Evolutionary conservation across 2,888 invertebrate genomes (phyloP).

Genomic region (Stegana nigrithorax): DNA sequence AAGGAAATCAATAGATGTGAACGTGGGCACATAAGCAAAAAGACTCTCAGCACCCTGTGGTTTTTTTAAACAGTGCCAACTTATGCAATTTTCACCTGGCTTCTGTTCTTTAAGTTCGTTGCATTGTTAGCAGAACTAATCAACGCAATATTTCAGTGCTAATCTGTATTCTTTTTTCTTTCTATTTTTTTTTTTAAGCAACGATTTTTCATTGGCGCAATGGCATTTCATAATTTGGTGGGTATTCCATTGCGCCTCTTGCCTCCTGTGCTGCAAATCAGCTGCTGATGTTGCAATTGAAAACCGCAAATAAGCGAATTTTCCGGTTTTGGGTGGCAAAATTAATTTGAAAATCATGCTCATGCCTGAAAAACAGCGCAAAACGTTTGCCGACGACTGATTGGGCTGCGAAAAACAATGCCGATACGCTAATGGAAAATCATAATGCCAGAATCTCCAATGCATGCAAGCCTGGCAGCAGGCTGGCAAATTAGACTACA

Average conservation of each 20-base stretch:
- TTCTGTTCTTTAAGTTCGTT: no score
- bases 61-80: no score
- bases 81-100: no score
- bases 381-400: background rate
- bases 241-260: background rate
- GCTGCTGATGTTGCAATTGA: slow-evolving; percentile 6
- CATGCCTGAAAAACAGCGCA: background rate
- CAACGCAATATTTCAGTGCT: no score
- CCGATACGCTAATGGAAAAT: background rate
- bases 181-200: no score
- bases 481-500: no score
- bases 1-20: no score
- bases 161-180: no score
- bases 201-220: background rate
- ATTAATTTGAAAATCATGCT: slow-evolving; percentile 13
- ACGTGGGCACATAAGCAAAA: no score
- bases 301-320: slow-evolving; percentile 11
- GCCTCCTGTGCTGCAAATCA: background rate
- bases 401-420: background rate
- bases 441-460: background rate
- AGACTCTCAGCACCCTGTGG: no score
- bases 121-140: no score
- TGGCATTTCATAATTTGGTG: background rate
- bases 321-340: background rate
- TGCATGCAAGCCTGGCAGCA: no score